These are phyloP conservation scores for Sphinx pinastri DNA, from an alignment of 2,888 invertebrate genomes.

Conservation along the genomic window DNA sequence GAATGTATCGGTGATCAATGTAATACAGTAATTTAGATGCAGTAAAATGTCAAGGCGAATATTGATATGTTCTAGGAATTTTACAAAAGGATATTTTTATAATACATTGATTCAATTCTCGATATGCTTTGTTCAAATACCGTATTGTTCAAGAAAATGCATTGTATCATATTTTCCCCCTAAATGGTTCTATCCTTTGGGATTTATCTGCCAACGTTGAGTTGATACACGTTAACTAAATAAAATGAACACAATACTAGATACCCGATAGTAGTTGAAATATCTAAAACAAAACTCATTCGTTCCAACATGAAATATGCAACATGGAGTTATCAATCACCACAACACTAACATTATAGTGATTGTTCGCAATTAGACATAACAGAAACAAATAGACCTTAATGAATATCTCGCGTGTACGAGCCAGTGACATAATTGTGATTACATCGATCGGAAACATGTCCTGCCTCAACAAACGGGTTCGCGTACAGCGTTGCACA, in stretches of 20 bases:
- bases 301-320: too few species aligned
- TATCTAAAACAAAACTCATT: too few species aligned
- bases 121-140: not conserved
- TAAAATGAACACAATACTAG: too few species aligned
- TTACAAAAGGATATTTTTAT: not conserved
- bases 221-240: too few species aligned
- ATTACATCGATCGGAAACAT: conserved; percentile 71
- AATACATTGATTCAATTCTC: not conserved
- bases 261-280: too few species aligned
- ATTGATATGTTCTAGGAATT: not conserved
- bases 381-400: not conserved
- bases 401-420: conserved; percentile 19
- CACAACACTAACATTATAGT: not conserved
- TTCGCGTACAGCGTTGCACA: conserved; percentile 57
- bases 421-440: conserved; percentile 62
- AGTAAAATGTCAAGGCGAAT: conserved; percentile 6
- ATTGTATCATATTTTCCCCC: not conserved
- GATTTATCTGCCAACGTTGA: too few species aligned
- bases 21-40: not conserved
- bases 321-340: too few species aligned
- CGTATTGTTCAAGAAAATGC: not conserved
- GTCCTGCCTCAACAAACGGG: conserved; percentile 68
- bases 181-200: not conserved
- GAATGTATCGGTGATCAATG: not conserved
- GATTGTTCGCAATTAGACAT: not conserved